These are phyloP conservation scores for Phrynocephalus vlangalii DNA, from an alignment of 2,797 vertebrate species.

Conservation along the genomic window DNA sequence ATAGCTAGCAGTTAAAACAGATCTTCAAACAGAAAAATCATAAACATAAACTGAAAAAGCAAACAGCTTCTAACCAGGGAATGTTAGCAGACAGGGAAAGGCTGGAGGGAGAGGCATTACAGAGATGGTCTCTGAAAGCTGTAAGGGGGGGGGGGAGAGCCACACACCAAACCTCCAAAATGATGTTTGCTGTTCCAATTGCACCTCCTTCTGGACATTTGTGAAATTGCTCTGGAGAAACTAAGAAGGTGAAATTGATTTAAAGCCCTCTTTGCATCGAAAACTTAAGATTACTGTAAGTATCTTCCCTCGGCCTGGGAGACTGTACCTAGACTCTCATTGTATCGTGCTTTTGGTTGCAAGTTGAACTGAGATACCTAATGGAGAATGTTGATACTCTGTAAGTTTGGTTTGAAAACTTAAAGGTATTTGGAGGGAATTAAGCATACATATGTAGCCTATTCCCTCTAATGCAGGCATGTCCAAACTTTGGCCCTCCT, in stretches of 20 bases:
- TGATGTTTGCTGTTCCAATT: neutral
- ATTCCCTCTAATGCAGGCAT: no score
- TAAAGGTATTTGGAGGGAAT: neutral
- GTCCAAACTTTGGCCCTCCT: neutral
- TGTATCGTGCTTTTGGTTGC: no score
- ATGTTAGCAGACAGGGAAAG: neutral
- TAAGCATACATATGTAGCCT: neutral
- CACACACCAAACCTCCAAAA: neutral
- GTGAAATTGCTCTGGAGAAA: neutral
- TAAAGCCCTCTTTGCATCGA: no score
- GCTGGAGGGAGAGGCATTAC: neutral
- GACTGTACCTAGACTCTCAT: no score
- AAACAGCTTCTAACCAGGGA: neutral
- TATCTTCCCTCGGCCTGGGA: no score
- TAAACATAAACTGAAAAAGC: neutral
- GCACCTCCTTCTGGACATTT: conserved; percentile 18
- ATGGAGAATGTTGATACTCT: no score
- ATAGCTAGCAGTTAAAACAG: neutral
- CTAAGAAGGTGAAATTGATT: neutral
- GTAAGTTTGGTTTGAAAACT: no score
- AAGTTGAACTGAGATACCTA: no score
- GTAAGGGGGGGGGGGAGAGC: no score
- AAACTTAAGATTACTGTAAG: no score
- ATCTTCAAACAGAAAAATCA: neutral
- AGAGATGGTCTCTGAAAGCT: neutral